These are phyloP conservation scores for Athetis lepigone DNA, from an alignment of 2,888 invertebrate species.

Conservation along the genomic window DNA sequence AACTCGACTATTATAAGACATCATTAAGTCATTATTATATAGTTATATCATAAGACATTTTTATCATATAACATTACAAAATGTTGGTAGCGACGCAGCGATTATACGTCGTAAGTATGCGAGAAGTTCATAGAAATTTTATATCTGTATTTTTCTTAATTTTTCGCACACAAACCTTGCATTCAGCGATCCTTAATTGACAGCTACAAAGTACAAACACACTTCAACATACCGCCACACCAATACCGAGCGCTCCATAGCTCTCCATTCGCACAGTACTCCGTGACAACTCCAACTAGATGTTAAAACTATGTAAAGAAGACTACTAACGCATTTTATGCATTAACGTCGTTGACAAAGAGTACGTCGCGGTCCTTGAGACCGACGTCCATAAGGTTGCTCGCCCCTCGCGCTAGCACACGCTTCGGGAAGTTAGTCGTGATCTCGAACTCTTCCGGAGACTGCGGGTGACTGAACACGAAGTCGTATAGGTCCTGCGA, in stretches of 20 bases:
- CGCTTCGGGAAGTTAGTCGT: conserved; percentile 98
- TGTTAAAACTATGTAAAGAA: conserved; percentile 35
- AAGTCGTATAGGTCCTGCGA: conserved; percentile 97
- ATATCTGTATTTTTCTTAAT: too few relatives aligned
- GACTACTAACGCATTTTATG: conserved; percentile 79
- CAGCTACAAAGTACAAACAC: conserved; percentile 4
- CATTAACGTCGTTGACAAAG: conserved; percentile 98
- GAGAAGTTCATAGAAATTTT: background rate
- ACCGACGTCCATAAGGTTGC: conserved; percentile 94
- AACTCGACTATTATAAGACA: too few relatives aligned
- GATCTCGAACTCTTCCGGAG: conserved; percentile 98
- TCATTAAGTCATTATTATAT: too few relatives aligned
- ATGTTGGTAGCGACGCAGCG: background rate
- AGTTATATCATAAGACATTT: too few relatives aligned
- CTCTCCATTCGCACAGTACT: conserved; percentile 33
- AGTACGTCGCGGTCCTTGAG: conserved; percentile 97
- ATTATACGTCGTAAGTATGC: background rate
- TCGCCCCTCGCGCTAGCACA: conserved; percentile 92
- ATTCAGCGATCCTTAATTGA: background rate
- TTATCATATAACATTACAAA: too few relatives aligned
- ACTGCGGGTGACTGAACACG: conserved; percentile 98
- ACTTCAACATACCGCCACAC: background rate
- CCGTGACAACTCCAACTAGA: conserved; percentile 24
- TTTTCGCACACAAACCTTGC: too few relatives aligned
- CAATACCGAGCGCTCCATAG: background rate